Percentiles rank a stretch among this genome's conserved stretches.
phyloP scores from a whole-genome alignment of 2,888 invertebrate species.

The Antheraea yamamai region DNA sequence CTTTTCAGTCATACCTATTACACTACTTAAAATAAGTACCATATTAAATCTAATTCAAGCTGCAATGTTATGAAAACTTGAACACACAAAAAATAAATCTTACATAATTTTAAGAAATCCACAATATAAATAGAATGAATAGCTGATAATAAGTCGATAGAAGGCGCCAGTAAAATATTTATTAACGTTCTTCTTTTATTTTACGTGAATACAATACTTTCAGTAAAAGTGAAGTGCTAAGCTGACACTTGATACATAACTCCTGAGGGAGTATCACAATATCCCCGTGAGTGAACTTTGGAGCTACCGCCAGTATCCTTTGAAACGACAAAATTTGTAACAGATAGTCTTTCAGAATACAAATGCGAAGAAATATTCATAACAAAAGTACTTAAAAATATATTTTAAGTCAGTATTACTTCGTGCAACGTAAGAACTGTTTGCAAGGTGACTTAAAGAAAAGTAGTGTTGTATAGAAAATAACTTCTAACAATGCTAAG shows the following conservation, averaged over 20 bases:
- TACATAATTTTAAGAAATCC: not conserved
- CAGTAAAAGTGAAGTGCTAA: conserved; percentile 52
- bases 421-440: conserved; percentile 22
- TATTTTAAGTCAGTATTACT: conserved; percentile 8
- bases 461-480: conserved; percentile 44
- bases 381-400: conserved; percentile 29
- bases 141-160: not conserved
- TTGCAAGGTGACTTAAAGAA: conserved; percentile 16
- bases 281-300: conserved; percentile 56
- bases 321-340: conserved; percentile 55
- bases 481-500: conserved; percentile 61
- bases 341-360: conserved; percentile 41
- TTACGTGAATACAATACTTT: conserved; percentile 43
- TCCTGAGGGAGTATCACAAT: conserved; percentile 48
- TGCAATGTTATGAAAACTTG: not conserved
- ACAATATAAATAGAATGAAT: no score
- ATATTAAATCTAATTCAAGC: not conserved
- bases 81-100: not conserved
- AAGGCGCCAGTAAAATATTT: conserved; percentile 31
- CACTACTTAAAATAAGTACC: not conserved
- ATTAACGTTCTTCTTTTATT: conserved; percentile 31
- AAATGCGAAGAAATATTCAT: conserved; percentile 10
- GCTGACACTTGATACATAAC: conserved; percentile 56
- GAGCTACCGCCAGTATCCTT: conserved; percentile 52
- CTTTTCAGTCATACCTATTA: not conserved